Conservation (phyloP, 2,797 vertebrate species). For the Discoglossus pictus region DNA sequence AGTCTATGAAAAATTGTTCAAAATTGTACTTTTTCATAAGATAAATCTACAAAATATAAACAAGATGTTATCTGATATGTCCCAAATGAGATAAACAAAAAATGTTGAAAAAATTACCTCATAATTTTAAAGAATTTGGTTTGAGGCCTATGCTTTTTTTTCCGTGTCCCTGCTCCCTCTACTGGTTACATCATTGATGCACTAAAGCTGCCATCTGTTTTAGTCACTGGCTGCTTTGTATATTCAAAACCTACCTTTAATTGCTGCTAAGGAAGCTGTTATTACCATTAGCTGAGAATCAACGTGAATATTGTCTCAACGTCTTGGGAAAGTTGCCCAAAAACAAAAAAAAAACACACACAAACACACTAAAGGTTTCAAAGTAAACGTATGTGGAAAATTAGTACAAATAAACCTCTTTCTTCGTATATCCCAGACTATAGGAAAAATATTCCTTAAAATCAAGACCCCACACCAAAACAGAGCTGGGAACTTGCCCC, state of each 20-base stretch:
- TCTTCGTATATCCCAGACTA: slow-evolving; percentile 34
- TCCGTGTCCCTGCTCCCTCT: neutral
- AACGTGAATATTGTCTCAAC: slow-evolving; percentile 54
- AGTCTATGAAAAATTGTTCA: too few relatives aligned
- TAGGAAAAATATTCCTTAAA: slow-evolving; percentile 1
- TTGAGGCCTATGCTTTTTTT: too few relatives aligned
- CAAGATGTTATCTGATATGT: too few relatives aligned
- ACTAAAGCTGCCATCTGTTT: neutral
- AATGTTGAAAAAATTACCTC: too few relatives aligned
- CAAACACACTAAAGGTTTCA: slow-evolving; percentile 53
- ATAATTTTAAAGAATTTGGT: neutral
- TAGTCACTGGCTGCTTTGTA: neutral
- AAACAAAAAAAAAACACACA: slow-evolving; percentile 50
- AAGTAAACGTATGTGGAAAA: slow-evolving; percentile 37
- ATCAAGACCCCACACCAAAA: neutral
- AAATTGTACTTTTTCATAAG: too few relatives aligned
- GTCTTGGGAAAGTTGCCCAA: slow-evolving; percentile 32
- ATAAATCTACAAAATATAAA: too few relatives aligned
- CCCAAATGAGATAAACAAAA: too few relatives aligned
- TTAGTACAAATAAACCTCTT: slow-evolving; percentile 18
- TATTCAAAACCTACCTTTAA: slow-evolving; percentile 1
- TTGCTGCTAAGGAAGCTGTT: slow-evolving; percentile 28
- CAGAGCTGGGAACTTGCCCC: neutral
- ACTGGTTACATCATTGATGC: neutral
- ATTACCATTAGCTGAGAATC: slow-evolving; percentile 53